Percentiles rank a stretch among this genome's conserved stretches.
Evolutionary conservation across 2,888 invertebrate genomes (phyloP).

Genomic region (Eupithecia subfuscata): DNA sequence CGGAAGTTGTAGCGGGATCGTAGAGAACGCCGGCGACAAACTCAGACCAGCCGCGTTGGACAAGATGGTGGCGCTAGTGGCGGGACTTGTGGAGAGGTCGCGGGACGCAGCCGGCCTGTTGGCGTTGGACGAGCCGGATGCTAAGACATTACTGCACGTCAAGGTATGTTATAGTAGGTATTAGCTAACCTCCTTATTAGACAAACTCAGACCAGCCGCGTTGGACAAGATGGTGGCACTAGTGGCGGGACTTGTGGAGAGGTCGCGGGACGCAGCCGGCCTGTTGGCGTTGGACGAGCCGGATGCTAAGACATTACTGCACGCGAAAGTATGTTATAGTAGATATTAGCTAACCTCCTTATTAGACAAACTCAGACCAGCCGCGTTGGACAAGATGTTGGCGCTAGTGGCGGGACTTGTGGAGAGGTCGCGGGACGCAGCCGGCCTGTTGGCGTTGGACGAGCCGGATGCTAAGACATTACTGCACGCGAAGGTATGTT

Average conservation of each 20-base stretch:
- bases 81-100: slow-evolving; percentile 94
- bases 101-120: slow-evolving; percentile 90
- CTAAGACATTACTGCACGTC: slow-evolving; percentile 92
- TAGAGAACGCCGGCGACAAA: slow-evolving; percentile 83
- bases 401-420: slow-evolving; percentile 94
- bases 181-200: too few relatives aligned
- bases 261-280: slow-evolving; percentile 91
- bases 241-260: slow-evolving; percentile 94
- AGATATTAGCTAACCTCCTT: too few relatives aligned
- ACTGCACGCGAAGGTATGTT: slow-evolving; percentile 91
- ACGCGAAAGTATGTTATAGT: slow-evolving; percentile 87
- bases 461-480: slow-evolving; percentile 92
- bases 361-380: slow-evolving; percentile 62
- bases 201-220: slow-evolving; percentile 62
- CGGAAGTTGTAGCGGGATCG: slow-evolving; percentile 59
- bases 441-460: slow-evolving; percentile 89
- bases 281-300: slow-evolving; percentile 89
- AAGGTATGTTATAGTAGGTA: slow-evolving; percentile 82
- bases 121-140: slow-evolving; percentile 90
- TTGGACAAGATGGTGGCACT: slow-evolving; percentile 90
- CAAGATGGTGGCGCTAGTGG: slow-evolving; percentile 97
- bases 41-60: slow-evolving; percentile 95
- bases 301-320: slow-evolving; percentile 92
- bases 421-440: slow-evolving; percentile 92
- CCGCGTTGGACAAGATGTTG: slow-evolving; percentile 86